Base-by-base conservation (phyloP, 2,797 vertebrate genomes). In the Sarcoramphus papa region DNA sequence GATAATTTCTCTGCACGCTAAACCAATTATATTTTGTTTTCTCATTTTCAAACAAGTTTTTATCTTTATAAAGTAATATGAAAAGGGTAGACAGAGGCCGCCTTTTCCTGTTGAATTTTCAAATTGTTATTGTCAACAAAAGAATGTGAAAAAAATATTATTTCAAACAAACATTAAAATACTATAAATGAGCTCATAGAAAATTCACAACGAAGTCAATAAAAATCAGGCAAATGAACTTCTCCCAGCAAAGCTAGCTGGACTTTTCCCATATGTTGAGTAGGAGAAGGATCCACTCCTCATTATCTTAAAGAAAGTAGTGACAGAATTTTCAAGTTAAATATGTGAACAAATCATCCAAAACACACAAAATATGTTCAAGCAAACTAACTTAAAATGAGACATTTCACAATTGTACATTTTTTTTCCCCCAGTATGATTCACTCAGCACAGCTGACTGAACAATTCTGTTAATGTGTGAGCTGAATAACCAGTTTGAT, bases 401-500 rank as follows among this genome's bases (percentile, higher is more conserved):
- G 17, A 68, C 65, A 59, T 63, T 87, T 84, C 43, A 45, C 86
- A 83, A 81, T 40, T 54, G 65, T 54, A 45, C 27, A 10, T 53
- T 92, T 82, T 37, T 37, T 60, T 23, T 15, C 11, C 17, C 62
- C 62, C 54, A 30, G 54, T 77, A 76, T 94, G 92, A 97, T 72
- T 94, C 89, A 90, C 50, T 78, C 72, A 41, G 54, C 51, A 50
- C 68, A 95, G 89, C 86, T 95, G 93, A 96, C 60, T 54, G 91
- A 96, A 92, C 89, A 93, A 84, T 91, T 95, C 83, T 78, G 65
- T 57, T 72, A 62, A 90, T 69, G 59, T 91, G 72, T 56, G 82
- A 95, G 86, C 50, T 95, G 92, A 96, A 97, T 90, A 96, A 91
- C 81, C 84, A 89, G n/a, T 93, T 70, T 90, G 85, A 95, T 95